Evolutionary conservation across 2,797 vertebrate genomes (phyloP).

Genomic region (Sebastes baramenuke): DNA sequence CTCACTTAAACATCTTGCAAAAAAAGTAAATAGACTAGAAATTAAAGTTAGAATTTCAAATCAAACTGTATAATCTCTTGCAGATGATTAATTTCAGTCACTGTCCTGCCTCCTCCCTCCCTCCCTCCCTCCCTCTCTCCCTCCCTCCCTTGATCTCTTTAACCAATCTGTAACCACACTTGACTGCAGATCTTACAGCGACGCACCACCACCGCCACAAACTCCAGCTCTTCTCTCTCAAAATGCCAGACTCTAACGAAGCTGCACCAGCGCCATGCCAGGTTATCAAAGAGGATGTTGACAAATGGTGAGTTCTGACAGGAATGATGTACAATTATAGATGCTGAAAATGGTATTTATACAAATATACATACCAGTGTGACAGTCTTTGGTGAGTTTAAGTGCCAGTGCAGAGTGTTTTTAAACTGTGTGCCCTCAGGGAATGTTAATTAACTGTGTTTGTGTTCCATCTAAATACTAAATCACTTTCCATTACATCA

Average conservation of each 20-base stretch:
- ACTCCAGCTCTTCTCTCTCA: conserved; percentile 83
- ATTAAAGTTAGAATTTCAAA: not conserved
- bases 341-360: not conserved
- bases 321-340: not conserved
- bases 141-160: conserved; percentile 31
- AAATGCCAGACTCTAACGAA: conserved; percentile 84
- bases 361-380: not conserved
- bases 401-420: not conserved
- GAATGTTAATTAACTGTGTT: conserved; percentile 4
- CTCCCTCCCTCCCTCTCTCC: not conserved
- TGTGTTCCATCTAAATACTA: conserved; percentile 3
- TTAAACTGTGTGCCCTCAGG: not conserved
- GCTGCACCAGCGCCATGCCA: conserved; percentile 71
- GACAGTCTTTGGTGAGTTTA: not conserved
- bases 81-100: not conserved
- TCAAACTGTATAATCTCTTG: not conserved
- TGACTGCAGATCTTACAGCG: conserved; percentile 70
- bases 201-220: conserved; percentile 73
- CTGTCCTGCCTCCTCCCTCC: conserved; percentile 24
- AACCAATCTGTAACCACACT: conserved; percentile 40
- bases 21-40: not conserved
- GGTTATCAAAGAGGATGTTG: conserved; percentile 69
- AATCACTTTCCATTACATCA: conserved; percentile 7
- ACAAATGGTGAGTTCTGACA: conserved; percentile 75
- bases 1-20: not conserved